Base-by-base conservation (phyloP, 2,797 vertebrate species). In the Tragelaphus eurycerus region DNA sequence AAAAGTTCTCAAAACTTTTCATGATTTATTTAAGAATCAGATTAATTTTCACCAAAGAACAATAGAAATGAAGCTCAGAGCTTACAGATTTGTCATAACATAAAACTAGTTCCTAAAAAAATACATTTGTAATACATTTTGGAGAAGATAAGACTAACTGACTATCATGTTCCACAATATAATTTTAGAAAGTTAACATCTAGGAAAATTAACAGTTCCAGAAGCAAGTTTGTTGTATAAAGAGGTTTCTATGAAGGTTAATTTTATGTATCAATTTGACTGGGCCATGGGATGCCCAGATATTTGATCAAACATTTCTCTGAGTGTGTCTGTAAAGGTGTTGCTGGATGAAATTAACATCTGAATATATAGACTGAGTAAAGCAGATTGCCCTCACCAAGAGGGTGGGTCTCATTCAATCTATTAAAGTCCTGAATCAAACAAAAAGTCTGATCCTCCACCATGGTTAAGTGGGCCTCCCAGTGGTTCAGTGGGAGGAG, bases 21-120 rank as follows among this genome's bases (percentile, higher is more conserved):
- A 96, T 38, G 93, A 67, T 95, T 89, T 85, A 95, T 43, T 94
- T 91, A 64, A 98, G 86, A 97, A 97, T 95, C 50, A 34, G 23
- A 87, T 96, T 90, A 74, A 96, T 96, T 85, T 90, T 23, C 85
- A 43, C 17, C 34, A 76, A 7, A 96, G 15, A 62, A 96, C 16
- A 81, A 93, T 85, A 93, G 54, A 90, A 97, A 86, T 97, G 78
- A 82, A 96, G 88, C 48, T 85, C 6, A 60, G 21, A 6, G 9
- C 90, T 95, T 96, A 83, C 6, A 82, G 31, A 92, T 97, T 97
- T 95, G 15, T 93, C 4, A 76, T 86, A 60, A 76, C 74, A 90
- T 76, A 97, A 92, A 93, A 81, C 60, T 90, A 38, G 57, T 94
- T 96, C 43, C 19, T 88, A 57, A 90, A 57, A 90, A 87, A 87